Evolutionary conservation across 1,140 invertebrate species (phyloP), one percentile per base, ranked within the genome.

Genomic region (Triops longicaudatus): DNA sequence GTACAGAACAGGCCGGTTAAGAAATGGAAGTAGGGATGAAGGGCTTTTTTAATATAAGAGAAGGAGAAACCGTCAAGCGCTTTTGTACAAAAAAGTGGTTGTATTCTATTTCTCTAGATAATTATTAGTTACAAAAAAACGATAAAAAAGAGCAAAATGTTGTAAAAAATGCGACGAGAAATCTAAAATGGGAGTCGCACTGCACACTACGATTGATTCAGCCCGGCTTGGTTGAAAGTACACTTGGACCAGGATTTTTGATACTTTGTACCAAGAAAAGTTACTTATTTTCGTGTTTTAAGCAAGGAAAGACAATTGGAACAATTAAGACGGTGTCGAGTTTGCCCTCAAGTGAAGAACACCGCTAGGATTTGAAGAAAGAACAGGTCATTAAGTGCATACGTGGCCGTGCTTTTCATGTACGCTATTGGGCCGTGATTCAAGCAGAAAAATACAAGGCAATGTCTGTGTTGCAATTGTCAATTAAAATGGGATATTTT

Each of bases 81-180:
- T 63, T 63, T 63, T 63, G 50, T 63, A 22, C 50, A 63, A 63
- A 63, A 63, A 63, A 63, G 50, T 63, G 50, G 50, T 63, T 63
- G 50, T 63, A 63, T 63, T 63, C 50, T 63, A 63, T 63, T 63
- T 63, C 50, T 63, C 50, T 63, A 63, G 50, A 63, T 63, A 63
- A 63, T 63, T 63, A 63, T 22, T 63, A 63, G 50, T 63, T 63
- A 63, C 14, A 63, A 63, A 63, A n/a, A 63, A 63, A 22, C 17
- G 50, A 63, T 63, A 63, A 63, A 63, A 63, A 63, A 14, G 17
- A 14, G 10, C 10, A 63, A 63, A 63, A 14, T 9, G 10, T 63
- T 9, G 10, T 14, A 63, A 63, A 63, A 63, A 63, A 63, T n/a
- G 22, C 22, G 7, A 63, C 17, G 17, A 22, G 22, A 63, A 63